Evolutionary conservation across 2,888 invertebrate genomes (phyloP).

Genomic region (Aproaerema taeniolella): DNA sequence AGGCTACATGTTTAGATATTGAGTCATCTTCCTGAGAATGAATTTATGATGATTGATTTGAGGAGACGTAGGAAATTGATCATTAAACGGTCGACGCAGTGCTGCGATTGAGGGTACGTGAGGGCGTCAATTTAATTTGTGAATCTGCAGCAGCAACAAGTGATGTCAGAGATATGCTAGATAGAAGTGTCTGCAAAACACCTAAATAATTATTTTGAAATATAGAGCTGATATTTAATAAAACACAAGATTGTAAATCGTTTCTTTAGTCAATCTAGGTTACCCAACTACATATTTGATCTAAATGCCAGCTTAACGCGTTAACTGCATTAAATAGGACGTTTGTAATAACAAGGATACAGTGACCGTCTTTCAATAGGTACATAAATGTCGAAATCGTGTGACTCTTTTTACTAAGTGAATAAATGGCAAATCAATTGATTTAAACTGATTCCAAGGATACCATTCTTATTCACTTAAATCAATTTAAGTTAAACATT

Average conservation of each 20-base stretch:
- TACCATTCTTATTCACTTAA: slow-evolving; percentile 12
- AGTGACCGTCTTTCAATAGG: slow-evolving; percentile 3
- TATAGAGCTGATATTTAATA: slow-evolving; percentile 2
- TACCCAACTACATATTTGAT: neutral
- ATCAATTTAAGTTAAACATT: slow-evolving; percentile 5
- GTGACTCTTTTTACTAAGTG: slow-evolving; percentile 22
- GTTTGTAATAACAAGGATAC: slow-evolving; percentile 2
- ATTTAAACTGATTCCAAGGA: slow-evolving; percentile 19
- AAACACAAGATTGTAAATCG: neutral
- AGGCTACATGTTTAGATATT: no score
- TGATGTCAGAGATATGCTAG: slow-evolving; percentile 6
- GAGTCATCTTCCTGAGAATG: no score
- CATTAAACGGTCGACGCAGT: slow-evolving; percentile 1
- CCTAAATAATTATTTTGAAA: slow-evolving; percentile 2
- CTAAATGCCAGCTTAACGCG: neutral
- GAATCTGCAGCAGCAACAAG: slow-evolving; percentile 2
- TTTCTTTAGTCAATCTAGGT: neutral
- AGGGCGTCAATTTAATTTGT: slow-evolving; percentile 1
- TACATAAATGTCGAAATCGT: slow-evolving; percentile 27
- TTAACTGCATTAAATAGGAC: neutral
- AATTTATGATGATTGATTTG: slow-evolving; percentile 6
- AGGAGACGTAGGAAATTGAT: neutral
- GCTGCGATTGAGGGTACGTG: slow-evolving; percentile 2
- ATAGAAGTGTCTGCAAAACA: slow-evolving; percentile 3
- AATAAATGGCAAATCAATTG: slow-evolving; percentile 14